phyloP scores from a whole-genome alignment of 2,888 invertebrate genomes.

The Volucella inflata region DNA sequence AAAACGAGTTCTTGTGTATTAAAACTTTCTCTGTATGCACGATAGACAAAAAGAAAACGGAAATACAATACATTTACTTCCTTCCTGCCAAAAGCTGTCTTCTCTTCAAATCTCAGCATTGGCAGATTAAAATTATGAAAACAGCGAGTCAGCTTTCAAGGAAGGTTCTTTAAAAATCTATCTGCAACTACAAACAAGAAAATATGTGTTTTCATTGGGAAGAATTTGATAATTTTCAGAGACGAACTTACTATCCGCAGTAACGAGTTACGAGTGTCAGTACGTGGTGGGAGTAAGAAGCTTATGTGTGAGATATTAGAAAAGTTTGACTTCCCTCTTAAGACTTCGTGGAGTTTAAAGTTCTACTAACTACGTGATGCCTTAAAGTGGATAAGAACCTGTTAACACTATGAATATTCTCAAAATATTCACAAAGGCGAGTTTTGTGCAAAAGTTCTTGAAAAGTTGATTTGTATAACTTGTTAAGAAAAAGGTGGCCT shows the following conservation, averaged over 20 bases:
- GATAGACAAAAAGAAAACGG: neutral
- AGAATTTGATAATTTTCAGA: constrained; percentile 12
- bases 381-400: neutral
- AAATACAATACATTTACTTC: constrained; percentile 4
- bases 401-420: no score
- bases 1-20: neutral
- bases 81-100: constrained; percentile 23
- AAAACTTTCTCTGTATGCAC: neutral
- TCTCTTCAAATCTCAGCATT: constrained; percentile 43
- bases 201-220: constrained; percentile 10
- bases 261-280: neutral
- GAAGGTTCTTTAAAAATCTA: no score
- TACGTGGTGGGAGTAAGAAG: neutral
- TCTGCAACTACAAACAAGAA: neutral
- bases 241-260: constrained; percentile 12
- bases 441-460: no score
- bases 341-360: neutral
- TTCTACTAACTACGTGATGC: neutral
- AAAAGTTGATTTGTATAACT: no score
- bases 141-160: no score
- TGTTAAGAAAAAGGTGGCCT: no score
- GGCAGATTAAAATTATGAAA: constrained; percentile 47
- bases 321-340: neutral
- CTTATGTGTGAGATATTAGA: constrained; percentile 20
- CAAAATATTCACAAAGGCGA: no score